phyloP scores from a whole-genome alignment of 1,140 invertebrate species.

The Lucilia sericata region DNA sequence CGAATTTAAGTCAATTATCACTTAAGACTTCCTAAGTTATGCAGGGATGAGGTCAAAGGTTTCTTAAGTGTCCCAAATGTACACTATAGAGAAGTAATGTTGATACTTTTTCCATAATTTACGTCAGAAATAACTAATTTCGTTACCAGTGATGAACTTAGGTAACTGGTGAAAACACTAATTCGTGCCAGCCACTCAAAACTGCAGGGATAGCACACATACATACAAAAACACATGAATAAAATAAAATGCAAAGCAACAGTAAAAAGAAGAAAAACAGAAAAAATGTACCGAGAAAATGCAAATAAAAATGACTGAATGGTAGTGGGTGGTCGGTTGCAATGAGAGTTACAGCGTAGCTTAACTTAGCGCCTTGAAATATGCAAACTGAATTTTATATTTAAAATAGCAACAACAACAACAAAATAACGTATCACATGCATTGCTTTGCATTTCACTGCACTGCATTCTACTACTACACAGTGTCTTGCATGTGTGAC shows the following conservation, averaged over 20 bases:
- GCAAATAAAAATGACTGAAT: slow-evolving; percentile 25
- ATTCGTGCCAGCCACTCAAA: too few species aligned
- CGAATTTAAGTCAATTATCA: too few species aligned
- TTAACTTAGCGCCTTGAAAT: slow-evolving; percentile 43
- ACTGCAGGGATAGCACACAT: background rate
- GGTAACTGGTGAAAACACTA: too few species aligned
- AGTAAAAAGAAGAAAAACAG: background rate
- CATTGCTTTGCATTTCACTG: slow-evolving; percentile 19
- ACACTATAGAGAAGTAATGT: too few species aligned
- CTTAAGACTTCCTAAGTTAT: too few species aligned
- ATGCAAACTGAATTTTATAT: slow-evolving; percentile 36
- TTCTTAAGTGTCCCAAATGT: too few species aligned
- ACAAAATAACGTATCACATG: background rate
- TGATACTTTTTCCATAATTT: too few species aligned
- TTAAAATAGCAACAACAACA: background rate
- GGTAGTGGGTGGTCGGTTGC: background rate
- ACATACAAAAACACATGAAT: slow-evolving; percentile 13
- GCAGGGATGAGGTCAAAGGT: too few species aligned
- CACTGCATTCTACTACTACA: background rate
- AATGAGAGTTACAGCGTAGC: slow-evolving; percentile 7
- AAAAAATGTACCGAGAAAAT: background rate
- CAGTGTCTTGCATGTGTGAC: background rate
- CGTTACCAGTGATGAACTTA: too few species aligned
- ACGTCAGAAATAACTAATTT: too few species aligned
- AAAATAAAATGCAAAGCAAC: background rate